These are phyloP conservation scores for Manis crassicaudata DNA, from an alignment of 2,797 vertebrate species.

Conservation along the genomic window DNA sequence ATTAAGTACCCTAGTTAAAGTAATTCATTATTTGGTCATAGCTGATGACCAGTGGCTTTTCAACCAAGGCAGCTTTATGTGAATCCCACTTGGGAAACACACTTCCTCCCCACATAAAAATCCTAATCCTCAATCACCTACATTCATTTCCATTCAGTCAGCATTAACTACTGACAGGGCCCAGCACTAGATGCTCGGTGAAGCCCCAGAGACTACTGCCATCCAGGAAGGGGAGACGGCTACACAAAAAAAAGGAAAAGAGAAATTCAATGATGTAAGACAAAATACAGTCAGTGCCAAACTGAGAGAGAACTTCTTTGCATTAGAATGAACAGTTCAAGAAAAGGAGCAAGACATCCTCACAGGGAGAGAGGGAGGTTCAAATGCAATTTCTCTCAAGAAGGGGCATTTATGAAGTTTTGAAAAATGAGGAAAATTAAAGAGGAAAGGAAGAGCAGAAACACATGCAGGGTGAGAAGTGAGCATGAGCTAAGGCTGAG, in stretches of 20 bases:
- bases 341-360: not conserved
- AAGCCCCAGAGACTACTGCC: not conserved
- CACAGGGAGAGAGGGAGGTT: not conserved
- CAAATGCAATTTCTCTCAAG: not conserved
- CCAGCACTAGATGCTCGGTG: not conserved
- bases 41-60: not conserved
- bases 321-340: not conserved
- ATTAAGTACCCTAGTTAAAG: not conserved
- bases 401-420: not conserved
- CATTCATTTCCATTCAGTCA: not conserved
- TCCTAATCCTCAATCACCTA: not conserved
- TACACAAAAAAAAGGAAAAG: not conserved
- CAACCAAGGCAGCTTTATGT: not conserved
- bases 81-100: not conserved
- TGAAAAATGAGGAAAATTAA: not conserved
- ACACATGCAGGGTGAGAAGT: not conserved
- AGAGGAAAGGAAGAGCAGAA: not conserved
- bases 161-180: not conserved
- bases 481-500: not conserved
- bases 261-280: not conserved
- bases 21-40: not conserved
- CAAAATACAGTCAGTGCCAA: conserved; percentile 13
- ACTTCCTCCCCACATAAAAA: not conserved
- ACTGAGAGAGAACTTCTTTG: not conserved
- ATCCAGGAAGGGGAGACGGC: not conserved